A percentile compares a stretch with the other conserved stretches of the same genome.
These are phyloP conservation scores for Heterotis niloticus DNA, from an alignment of 2,113 vertebrate species.

Conservation along the genomic window DNA sequence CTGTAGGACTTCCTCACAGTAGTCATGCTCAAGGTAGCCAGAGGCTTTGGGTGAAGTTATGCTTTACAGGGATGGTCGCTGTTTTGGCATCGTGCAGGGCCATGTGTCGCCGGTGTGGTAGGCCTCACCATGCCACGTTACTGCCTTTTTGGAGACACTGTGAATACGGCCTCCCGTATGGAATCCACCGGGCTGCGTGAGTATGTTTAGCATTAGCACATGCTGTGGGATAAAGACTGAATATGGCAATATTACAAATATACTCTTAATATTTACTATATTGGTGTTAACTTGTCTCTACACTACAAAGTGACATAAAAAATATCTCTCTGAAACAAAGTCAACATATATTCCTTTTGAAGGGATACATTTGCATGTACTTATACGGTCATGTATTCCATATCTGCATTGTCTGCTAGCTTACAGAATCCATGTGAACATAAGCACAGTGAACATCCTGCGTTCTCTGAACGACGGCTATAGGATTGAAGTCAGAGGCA, in stretches of 20 bases:
- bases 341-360: background rate
- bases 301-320: too few relatives aligned
- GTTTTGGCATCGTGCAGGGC: constrained; percentile 56
- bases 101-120: constrained; percentile 81
- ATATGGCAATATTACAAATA: too few relatives aligned
- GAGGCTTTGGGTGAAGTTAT: background rate
- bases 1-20: background rate
- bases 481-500: constrained; percentile 78
- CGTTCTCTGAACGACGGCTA: constrained; percentile 77
- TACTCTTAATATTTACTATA: too few relatives aligned
- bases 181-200: constrained; percentile 87
- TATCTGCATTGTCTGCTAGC: constrained; percentile 57
- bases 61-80: background rate
- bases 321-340: too few relatives aligned
- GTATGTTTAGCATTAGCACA: constrained; percentile 40
- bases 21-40: background rate
- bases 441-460: constrained; percentile 79
- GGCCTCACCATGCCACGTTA: constrained; percentile 89
- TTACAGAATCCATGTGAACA: constrained; percentile 87
- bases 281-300: too few relatives aligned
- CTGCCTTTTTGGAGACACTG: constrained; percentile 90
- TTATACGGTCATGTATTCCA: constrained; percentile 16
- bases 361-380: background rate
- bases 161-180: constrained; percentile 86
- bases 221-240: too few relatives aligned